A percentile compares a stretch with the other conserved stretches of the same genome.
Evolutionary conservation across 35 echinoderm and acorn worm species (phyloP).

Genomic region (Acanthaster planci): DNA sequence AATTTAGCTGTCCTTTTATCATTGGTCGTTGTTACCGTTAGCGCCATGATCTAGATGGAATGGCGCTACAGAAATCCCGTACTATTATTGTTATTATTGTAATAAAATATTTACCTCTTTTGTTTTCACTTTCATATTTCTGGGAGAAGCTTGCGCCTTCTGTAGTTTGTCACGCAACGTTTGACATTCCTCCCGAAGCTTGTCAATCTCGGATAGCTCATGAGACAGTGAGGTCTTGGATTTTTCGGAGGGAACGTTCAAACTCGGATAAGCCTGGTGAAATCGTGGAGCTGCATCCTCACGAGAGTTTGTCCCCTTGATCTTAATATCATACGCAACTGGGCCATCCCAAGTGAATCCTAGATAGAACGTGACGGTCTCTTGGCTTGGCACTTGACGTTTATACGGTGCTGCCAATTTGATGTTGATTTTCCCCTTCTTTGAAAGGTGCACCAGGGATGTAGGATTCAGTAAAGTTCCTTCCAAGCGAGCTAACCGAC

Average conservation of each 20-base stretch:
- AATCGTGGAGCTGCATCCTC: not conserved
- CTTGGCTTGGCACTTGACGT: conserved; percentile 30
- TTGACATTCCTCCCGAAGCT: too few species aligned
- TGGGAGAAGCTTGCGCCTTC: too few species aligned
- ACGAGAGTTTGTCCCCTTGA: conserved; percentile 9
- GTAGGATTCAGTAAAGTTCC: conserved; percentile 1
- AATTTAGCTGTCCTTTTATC: too few species aligned
- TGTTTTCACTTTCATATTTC: too few species aligned
- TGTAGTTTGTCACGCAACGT: too few species aligned
- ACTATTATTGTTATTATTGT: too few species aligned
- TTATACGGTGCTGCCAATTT: conserved; percentile 34
- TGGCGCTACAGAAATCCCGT: too few species aligned
- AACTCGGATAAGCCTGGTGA: not conserved
- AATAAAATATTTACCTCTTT: too few species aligned
- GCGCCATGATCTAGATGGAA: too few species aligned
- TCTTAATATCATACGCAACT: conserved; percentile 55
- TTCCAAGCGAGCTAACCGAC: not conserved
- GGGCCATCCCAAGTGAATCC: conserved; percentile 68
- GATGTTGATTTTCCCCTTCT: conserved; percentile 34
- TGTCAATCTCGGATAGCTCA: too few species aligned
- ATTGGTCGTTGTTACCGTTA: too few species aligned
- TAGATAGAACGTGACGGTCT: conserved; percentile 55
- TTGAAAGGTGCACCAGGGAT: not conserved
- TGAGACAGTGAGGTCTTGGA: not conserved
- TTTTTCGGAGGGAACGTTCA: not conserved